A percentile compares a stretch with the other conserved stretches of the same genome.
Evolutionary conservation across 2,113 vertebrate genomes (phyloP).

Genomic region (Spea bombifrons): DNA sequence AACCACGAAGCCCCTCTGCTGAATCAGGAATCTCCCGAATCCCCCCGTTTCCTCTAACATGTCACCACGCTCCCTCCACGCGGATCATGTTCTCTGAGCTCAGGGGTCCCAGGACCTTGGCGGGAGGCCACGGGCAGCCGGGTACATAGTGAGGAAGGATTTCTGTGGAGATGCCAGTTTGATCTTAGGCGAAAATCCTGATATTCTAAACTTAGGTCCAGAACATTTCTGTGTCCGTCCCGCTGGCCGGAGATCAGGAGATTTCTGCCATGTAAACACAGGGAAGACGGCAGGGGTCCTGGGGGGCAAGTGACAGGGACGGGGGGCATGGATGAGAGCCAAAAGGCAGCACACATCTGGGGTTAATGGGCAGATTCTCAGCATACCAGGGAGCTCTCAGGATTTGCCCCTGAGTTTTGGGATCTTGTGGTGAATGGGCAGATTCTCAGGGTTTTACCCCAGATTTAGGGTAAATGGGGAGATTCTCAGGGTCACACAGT

Average conservation of each 20-base stretch:
- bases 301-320: too few species aligned
- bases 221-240: constrained; percentile 27
- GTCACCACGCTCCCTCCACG: not conserved
- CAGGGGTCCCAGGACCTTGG: constrained; percentile 33
- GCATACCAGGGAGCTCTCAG: too few species aligned
- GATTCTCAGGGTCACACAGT: too few species aligned
- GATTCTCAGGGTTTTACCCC: too few species aligned
- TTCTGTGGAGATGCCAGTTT: constrained; percentile 10
- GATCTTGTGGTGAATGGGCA: too few species aligned
- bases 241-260: not conserved
- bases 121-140: not conserved
- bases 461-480: too few species aligned
- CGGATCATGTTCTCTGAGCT: constrained; percentile 21
- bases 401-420: too few species aligned
- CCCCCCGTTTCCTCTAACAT: not conserved
- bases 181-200: constrained; percentile 29
- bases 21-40: constrained; percentile 27
- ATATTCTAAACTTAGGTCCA: constrained; percentile 34
- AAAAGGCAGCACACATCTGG: too few species aligned
- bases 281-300: too few species aligned
- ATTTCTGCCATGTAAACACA: too few species aligned
- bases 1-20: not conserved
- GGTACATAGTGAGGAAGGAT: not conserved
- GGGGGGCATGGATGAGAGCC: too few species aligned
- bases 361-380: too few species aligned